Evolutionary conservation across 2,797 vertebrate species (phyloP).

Genomic region (Adelosebastes latens): DNA sequence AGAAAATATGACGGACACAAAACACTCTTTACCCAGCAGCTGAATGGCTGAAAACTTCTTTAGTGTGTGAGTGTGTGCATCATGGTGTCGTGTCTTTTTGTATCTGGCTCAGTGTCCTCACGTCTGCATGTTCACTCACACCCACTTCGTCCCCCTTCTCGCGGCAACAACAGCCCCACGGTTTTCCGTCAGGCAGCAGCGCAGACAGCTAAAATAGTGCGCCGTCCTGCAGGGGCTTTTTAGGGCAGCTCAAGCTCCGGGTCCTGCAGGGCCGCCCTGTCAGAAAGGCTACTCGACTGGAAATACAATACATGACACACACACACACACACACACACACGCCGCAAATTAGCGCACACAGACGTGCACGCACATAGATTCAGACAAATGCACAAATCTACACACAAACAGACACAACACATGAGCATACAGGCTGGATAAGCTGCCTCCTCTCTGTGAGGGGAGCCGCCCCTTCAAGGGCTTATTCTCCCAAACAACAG

Average conservation of each 20-base stretch:
- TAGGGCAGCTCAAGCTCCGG: constrained; percentile 51
- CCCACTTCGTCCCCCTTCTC: constrained; percentile 10
- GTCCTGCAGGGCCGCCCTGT: constrained; percentile 68
- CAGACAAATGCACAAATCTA: neutral
- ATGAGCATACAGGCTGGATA: constrained; percentile 26
- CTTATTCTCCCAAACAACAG: constrained; percentile 37
- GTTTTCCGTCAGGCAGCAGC: constrained; percentile 47
- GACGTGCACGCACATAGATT: neutral
- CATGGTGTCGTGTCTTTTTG: constrained; percentile 11
- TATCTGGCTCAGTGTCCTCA: constrained; percentile 8
- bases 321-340: neutral
- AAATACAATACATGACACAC: constrained; percentile 66
- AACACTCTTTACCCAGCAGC: constrained; percentile 32
- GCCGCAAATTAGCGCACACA: neutral
- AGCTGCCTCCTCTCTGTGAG: constrained; percentile 34
- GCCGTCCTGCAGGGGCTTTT: constrained; percentile 56
- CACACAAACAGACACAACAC: constrained; percentile 14
- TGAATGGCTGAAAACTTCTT: constrained; percentile 6
- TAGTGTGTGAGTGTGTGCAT: neutral
- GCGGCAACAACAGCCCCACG: neutral
- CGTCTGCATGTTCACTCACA: constrained; percentile 24
- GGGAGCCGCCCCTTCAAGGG: constrained; percentile 25
- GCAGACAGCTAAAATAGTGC: constrained; percentile 20
- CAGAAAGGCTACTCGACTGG: constrained; percentile 69
- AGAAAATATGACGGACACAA: constrained; percentile 53